These are phyloP conservation scores for Piscicola geometra DNA, from an alignment of 2,888 invertebrate genomes.

Conservation along the genomic window DNA sequence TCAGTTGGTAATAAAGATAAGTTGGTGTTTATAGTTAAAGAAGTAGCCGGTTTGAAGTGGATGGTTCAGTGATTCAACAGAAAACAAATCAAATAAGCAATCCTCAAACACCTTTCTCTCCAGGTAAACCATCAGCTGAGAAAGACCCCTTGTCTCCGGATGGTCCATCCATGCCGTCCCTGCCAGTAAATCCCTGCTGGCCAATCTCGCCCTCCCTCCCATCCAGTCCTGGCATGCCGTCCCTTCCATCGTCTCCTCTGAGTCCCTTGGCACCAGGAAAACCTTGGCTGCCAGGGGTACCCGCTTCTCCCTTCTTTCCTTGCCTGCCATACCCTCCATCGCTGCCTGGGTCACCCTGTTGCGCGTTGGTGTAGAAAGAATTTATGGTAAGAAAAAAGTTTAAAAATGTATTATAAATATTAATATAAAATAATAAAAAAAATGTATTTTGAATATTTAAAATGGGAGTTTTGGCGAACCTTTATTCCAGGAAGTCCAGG, in stretches of 20 bases:
- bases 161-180: background rate
- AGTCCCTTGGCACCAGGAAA: conserved; percentile 33
- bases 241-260: background rate
- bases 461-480: too few relatives aligned
- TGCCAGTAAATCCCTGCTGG: background rate
- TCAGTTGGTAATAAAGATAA: too few relatives aligned
- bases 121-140: background rate
- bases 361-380: too few relatives aligned
- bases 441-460: too few relatives aligned
- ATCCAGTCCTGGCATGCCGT: background rate
- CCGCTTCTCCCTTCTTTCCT: background rate
- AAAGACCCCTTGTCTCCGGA: background rate
- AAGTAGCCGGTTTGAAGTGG: too few relatives aligned
- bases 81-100: too few relatives aligned
- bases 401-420: too few relatives aligned
- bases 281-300: conserved; percentile 35
- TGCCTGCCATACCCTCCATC: background rate
- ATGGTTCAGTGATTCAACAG: too few relatives aligned
- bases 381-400: too few relatives aligned
- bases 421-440: too few relatives aligned
- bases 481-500: background rate
- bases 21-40: too few relatives aligned
- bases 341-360: background rate
- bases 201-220: background rate
- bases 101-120: background rate